phyloP scores from a whole-genome alignment of 1,140 invertebrate genomes.

The Chironomus striatipennis region DNA sequence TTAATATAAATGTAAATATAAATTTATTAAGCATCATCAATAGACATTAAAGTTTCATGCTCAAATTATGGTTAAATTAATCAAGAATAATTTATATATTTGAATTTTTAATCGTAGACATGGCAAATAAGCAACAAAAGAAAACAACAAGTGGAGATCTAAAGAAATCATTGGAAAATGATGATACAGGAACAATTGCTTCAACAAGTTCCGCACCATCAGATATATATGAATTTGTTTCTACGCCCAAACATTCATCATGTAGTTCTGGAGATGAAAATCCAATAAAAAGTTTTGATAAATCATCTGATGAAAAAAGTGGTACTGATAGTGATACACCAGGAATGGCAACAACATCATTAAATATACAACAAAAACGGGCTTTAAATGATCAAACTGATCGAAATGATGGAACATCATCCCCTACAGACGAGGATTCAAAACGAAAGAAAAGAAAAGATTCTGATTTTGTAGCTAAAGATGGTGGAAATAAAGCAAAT shows the following conservation, averaged over 20 bases:
- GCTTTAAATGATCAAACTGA: slow-evolving; percentile 27
- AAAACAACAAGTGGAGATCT: slow-evolving; percentile 20
- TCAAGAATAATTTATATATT: too few relatives aligned
- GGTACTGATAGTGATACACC: background rate
- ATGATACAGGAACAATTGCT: slow-evolving; percentile 3
- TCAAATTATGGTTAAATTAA: too few relatives aligned
- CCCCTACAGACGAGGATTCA: slow-evolving; percentile 57
- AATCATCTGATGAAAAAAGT: slow-evolving; percentile 26
- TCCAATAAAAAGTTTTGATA: slow-evolving; percentile 25
- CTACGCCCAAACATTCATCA: slow-evolving; percentile 25
- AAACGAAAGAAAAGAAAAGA: slow-evolving; percentile 68
- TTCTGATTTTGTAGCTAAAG: slow-evolving; percentile 44
- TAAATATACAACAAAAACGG: background rate
- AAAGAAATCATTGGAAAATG: background rate
- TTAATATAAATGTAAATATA: too few relatives aligned
- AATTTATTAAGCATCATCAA: too few relatives aligned
- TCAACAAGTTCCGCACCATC: slow-evolving; percentile 17
- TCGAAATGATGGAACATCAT: slow-evolving; percentile 45
- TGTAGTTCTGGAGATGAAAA: slow-evolving; percentile 26
- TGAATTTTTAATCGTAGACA: slow-evolving; percentile 17
- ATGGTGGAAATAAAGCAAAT: slow-evolving; percentile 33
- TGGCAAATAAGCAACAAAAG: slow-evolving; percentile 20
- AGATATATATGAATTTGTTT: slow-evolving; percentile 25
- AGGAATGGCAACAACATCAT: background rate
- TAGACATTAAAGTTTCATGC: too few relatives aligned